Evolutionary conservation across 1,140 invertebrate genomes (phyloP), one percentile per base, ranked within the genome.

Genomic region (Alviniconcha marisindica): DNA sequence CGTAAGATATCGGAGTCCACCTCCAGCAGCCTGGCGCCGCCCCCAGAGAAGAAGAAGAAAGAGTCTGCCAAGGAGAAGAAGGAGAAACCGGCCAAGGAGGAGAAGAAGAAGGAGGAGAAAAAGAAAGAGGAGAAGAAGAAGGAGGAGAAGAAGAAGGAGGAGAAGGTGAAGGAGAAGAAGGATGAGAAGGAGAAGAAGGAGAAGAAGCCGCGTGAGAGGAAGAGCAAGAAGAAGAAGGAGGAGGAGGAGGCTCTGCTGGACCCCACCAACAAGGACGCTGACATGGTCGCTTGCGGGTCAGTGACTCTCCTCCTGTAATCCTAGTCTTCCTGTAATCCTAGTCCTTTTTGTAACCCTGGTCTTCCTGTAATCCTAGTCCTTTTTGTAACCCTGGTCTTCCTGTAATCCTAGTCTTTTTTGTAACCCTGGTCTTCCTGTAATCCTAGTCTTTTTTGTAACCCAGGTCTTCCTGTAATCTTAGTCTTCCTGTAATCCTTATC

Each of bases 261-360:
- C 24, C 56, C 56, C 36, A 44, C 54, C 24, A 69, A 69, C 56
- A 84, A 77, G n/a, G 56, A 77, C 42, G 82, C 82, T 18, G 86
- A 87, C 40, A 54, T 85, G 14, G 63, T 81, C 7, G 48, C 66
- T 28, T 87, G 83, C 81, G 81, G 83, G 86, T 85, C 81, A 85
- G 84, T 82, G n/a, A 3, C 31, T 0, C 38, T 33, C 21, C 14
- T 36, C n/a, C n/a, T n/a, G n/a, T n/a, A n/a, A n/a, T n/a, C n/a
- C n/a, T n/a, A n/a, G n/a, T n/a, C n/a, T n/a, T n/a, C n/a, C n/a
- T n/a, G n/a, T n/a, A n/a, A n/a, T n/a, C n/a, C n/a, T n/a, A n/a
- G n/a, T n/a, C n/a, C n/a, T n/a, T n/a, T n/a, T n/a, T n/a, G n/a
- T n/a, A n/a, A n/a, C n/a, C n/a, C n/a, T n/a, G n/a, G n/a, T n/a